These are phyloP conservation scores for Lepus timidus DNA, from an alignment of 2,113 vertebrate genomes.

Conservation along the genomic window DNA sequence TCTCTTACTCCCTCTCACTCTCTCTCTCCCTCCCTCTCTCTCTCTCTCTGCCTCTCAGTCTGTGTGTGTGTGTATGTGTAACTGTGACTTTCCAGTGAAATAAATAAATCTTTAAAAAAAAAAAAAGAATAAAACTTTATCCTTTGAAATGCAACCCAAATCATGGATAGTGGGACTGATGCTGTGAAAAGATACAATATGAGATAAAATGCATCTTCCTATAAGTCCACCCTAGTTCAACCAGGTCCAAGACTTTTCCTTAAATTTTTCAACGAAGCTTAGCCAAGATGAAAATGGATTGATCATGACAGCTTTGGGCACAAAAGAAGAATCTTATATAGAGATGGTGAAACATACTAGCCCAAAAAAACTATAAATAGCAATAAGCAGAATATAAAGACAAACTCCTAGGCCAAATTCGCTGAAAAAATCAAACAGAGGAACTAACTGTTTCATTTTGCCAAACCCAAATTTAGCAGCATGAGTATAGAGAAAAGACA, in stretches of 20 bases:
- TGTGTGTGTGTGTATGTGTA: too few relatives aligned
- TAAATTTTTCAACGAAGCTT: constrained; percentile 36
- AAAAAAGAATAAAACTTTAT: constrained; percentile 36
- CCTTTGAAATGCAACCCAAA: neutral
- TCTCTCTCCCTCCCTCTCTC: too few relatives aligned
- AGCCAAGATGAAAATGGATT: neutral
- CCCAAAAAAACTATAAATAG: neutral
- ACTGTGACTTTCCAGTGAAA: too few relatives aligned
- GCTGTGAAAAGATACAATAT: neutral
- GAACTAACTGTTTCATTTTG: neutral
- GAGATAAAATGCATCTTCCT: neutral
- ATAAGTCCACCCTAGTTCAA: neutral
- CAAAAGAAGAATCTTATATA: neutral
- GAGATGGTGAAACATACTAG: neutral
- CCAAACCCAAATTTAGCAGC: constrained; percentile 28
- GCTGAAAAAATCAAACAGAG: neutral
- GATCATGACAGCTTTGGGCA: neutral
- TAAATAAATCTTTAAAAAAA: too few relatives aligned
- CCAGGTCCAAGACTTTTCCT: neutral
- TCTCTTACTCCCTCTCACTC: too few relatives aligned
- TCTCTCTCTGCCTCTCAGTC: too few relatives aligned
- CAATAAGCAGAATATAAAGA: neutral
- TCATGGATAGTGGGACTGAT: neutral
- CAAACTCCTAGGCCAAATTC: neutral
- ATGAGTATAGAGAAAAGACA: constrained; percentile 51